phyloP scores from a whole-genome alignment of 92 coral and sea anemone species.

The Epizoanthus scotinus region DNA sequence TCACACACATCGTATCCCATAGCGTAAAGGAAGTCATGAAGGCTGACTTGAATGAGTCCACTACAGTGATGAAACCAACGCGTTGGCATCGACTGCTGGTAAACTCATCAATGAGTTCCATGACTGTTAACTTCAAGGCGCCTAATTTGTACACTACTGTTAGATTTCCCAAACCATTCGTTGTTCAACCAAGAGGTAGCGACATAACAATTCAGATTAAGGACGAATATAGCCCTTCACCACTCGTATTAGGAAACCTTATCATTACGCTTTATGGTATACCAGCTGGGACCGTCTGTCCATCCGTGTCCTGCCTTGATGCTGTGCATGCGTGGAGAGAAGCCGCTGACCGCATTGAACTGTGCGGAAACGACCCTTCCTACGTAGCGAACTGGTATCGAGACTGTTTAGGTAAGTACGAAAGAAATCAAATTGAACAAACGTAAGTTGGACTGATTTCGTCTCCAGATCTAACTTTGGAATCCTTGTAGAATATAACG shows the following conservation, averaged over 20 bases:
- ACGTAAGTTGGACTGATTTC: too few relatives aligned
- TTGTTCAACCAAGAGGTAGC: conserved; percentile 24
- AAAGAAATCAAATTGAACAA: too few relatives aligned
- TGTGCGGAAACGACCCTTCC: conserved; percentile 16
- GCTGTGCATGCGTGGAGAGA: conserved; percentile 9
- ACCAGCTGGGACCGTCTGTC: conserved; percentile 16
- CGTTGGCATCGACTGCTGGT: background rate
- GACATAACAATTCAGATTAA: conserved; percentile 16
- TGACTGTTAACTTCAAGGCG: conserved; percentile 3
- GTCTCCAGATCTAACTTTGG: too few relatives aligned
- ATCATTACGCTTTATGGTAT: conserved; percentile 12
- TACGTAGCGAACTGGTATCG: conserved; percentile 21
- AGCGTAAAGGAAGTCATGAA: conserved; percentile 11
- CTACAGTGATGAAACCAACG: background rate
- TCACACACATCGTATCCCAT: background rate
- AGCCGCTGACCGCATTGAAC: background rate
- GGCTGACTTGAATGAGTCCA: conserved; percentile 15
- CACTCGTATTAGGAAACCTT: background rate
- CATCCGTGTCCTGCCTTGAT: background rate
- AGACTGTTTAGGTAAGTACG: conserved; percentile 27
- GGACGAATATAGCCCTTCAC: background rate
- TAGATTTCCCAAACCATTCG: conserved; percentile 5
- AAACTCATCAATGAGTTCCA: background rate
- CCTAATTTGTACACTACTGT: conserved; percentile 3
- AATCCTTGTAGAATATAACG: too few relatives aligned